Conservation (phyloP, 1,140 invertebrate genomes). For the Drosophila willistoni region DNA sequence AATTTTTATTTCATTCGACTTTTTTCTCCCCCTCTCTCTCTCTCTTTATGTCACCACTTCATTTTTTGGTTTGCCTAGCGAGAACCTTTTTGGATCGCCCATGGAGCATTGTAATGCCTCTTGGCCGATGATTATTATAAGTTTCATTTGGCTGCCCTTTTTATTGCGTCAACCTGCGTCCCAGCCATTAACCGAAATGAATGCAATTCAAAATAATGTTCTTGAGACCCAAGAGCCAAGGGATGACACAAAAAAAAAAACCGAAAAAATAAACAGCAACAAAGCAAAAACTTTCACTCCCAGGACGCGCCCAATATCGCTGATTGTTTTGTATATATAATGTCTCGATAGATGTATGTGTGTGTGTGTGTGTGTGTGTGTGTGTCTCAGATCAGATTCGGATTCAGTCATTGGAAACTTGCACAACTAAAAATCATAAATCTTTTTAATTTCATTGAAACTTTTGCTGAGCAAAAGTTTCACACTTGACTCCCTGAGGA, state of each 20-base stretch:
- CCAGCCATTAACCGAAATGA: slow-evolving; percentile 70
- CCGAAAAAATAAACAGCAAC: background rate
- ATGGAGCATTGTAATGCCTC: slow-evolving; percentile 67
- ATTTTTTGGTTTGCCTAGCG: slow-evolving; percentile 20
- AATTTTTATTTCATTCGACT: slow-evolving; percentile 66
- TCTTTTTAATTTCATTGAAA: slow-evolving; percentile 82
- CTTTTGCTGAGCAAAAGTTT: slow-evolving; percentile 63
- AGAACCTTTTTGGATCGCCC: slow-evolving; percentile 64
- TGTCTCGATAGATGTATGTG: background rate
- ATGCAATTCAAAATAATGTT: slow-evolving; percentile 76
- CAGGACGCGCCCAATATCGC: slow-evolving; percentile 38
- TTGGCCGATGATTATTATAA: slow-evolving; percentile 71
- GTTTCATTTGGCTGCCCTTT: slow-evolving; percentile 65
- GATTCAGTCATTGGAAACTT: slow-evolving; percentile 62
- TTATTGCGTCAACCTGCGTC: slow-evolving; percentile 50
- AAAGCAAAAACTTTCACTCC: slow-evolving; percentile 53
- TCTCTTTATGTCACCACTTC: too few species aligned
- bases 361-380: slow-evolving; percentile 3
- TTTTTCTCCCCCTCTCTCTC: slow-evolving; percentile 42
- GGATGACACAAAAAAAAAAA: slow-evolving; percentile 47
- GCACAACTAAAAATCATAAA: slow-evolving; percentile 73
- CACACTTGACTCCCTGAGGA: slow-evolving; percentile 72
- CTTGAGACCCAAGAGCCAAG: slow-evolving; percentile 14
- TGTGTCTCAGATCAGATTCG: slow-evolving; percentile 35
- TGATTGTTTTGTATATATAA: slow-evolving; percentile 58